These are phyloP conservation scores for Ceratitis capitata DNA, from an alignment of 1,140 invertebrate species.

Conservation along the genomic window DNA sequence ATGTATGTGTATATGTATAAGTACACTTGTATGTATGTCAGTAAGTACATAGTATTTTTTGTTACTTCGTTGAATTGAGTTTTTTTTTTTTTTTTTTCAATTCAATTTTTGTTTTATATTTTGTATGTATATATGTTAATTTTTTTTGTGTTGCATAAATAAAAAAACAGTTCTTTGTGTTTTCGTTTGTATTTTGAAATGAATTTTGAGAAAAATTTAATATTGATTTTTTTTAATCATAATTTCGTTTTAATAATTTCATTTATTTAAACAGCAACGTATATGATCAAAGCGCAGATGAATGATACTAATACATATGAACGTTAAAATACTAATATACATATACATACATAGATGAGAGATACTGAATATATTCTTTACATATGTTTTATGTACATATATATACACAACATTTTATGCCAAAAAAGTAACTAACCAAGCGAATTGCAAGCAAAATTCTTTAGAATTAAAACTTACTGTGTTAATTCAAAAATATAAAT, in stretches of 20 bases:
- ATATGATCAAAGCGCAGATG: constrained; percentile 13
- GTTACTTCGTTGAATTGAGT: neutral
- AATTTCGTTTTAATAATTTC: neutral
- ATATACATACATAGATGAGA: neutral
- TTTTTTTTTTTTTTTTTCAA: neutral
- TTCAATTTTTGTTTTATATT: neutral
- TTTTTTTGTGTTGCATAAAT: no score
- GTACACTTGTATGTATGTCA: neutral
- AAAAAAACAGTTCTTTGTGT: neutral
- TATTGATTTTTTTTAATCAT: neutral
- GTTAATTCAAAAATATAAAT: neutral
- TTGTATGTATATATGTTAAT: no score
- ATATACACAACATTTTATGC: neutral
- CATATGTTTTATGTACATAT: neutral
- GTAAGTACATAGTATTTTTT: neutral
- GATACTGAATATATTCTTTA: neutral
- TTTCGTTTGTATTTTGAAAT: neutral
- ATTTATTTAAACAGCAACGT: constrained; percentile 18
- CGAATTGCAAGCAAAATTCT: neutral
- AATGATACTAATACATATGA: neutral
- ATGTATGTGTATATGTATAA: neutral
- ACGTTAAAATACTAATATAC: neutral
- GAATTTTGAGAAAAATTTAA: neutral
- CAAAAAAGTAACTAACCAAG: neutral
- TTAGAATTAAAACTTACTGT: neutral